A percentile compares a stretch with the other conserved stretches of the same genome.
Evolutionary conservation across 2,888 invertebrate species (phyloP).

Genomic region (Hecatera dysodea): DNA sequence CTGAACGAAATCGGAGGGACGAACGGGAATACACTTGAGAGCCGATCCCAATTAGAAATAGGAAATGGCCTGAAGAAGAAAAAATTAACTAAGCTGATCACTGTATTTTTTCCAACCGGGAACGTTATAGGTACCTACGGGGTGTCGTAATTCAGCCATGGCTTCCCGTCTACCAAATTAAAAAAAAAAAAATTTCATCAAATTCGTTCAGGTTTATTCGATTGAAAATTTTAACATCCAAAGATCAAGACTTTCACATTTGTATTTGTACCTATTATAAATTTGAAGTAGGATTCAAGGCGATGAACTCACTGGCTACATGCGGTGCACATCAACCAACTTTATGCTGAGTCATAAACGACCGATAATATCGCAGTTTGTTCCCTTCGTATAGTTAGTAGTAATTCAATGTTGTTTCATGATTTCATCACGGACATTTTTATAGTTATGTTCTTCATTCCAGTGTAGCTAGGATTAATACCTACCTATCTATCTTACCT

Average conservation of each 20-base stretch:
- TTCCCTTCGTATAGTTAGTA: background rate
- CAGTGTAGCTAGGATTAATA: background rate
- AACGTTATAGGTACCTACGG: too few species aligned
- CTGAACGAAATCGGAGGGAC: too few species aligned
- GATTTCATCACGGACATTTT: background rate
- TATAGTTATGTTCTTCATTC: conserved; percentile 1
- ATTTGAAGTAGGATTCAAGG: background rate
- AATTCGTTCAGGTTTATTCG: background rate
- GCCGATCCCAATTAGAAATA: too few species aligned
- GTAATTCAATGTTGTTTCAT: background rate
- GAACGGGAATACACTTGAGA: too few species aligned
- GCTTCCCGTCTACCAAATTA: background rate
- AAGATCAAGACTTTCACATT: background rate
- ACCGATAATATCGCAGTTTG: background rate
- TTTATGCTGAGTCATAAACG: conserved; percentile 1
- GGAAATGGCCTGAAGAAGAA: too few species aligned
- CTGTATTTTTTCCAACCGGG: too few species aligned
- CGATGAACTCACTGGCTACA: background rate
- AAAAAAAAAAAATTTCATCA: too few species aligned
- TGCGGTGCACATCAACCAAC: background rate
- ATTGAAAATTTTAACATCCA: background rate
- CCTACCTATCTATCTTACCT: background rate
- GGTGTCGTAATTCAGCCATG: background rate
- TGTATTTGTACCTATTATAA: background rate
- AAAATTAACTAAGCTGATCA: too few species aligned